Base-by-base conservation (phyloP, 2,888 invertebrate genomes). In the Luffia ferchaultella region DNA sequence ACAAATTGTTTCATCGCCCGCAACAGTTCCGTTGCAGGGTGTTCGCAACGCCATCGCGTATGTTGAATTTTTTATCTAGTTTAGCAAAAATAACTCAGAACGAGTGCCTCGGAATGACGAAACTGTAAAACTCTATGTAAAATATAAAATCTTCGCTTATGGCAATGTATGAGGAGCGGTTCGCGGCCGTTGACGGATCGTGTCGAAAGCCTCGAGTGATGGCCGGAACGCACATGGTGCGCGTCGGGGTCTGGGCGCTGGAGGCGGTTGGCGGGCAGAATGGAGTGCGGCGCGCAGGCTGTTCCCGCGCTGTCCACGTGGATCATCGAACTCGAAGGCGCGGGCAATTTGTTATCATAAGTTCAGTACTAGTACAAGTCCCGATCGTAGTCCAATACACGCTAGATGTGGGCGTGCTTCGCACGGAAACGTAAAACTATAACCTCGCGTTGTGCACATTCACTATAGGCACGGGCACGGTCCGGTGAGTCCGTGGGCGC, bases 361-460 rank as follows among this genome's bases (percentile, higher is more conserved):
- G 76, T 79, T 73, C 73, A 75, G 73, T 77, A 79, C 82, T 82
- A 80, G 74, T 69, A 77, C 71, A 75, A 76, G 80, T 80, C 74
- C 74, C 62, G 71, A 72, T 68, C 75, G 70, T 68, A 65, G 65
- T 67, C 64, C 65, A 66, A 68, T 74, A 73, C 70, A 70, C 75
- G 70, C 68, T 65, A 64, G 65, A 66, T 73, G 70, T 68, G 70
- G 70, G 66, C 64, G 68, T 73, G 76, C 76, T 70, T 65, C 73
- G 76, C 82, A 76, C 79, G 67, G 65, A 59, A 80, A 79, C 79
- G 78, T 82, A 80, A 78, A 83, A 82, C 83, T 83, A 83, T 83
- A 83, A 83, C 77, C 79, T 70, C 67, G 77, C 72, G 67, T 74
- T 78, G 68, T 78, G 76, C 79, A 82, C 78, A 76, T 76, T 78